A percentile compares a stretch with the other conserved stretches of the same genome.
phyloP scores from a whole-genome alignment of 2,113 vertebrate species.

The Trochalopteron elliotii region DNA sequence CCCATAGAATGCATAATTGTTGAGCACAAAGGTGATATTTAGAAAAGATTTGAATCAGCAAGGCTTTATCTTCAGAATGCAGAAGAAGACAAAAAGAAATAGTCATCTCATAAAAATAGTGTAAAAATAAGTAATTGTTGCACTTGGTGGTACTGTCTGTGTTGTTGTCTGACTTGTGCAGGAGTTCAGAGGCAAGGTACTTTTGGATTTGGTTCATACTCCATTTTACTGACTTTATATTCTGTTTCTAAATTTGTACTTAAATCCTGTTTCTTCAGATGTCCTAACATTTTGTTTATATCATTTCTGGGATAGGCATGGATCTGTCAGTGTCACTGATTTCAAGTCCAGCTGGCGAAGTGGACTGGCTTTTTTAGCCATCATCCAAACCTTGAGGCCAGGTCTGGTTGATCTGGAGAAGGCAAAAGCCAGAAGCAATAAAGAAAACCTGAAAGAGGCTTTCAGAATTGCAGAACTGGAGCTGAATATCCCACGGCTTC shows the following conservation, averaged over 20 bases:
- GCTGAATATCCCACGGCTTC: slow-evolving; percentile 85
- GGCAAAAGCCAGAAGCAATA: slow-evolving; percentile 82
- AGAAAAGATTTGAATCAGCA: not conserved
- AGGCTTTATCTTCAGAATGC: not conserved
- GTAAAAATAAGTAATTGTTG: not conserved
- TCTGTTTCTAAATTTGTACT: not conserved
- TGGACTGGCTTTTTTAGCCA: slow-evolving; percentile 88
- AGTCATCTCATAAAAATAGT: not conserved
- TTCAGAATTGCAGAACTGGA: slow-evolving; percentile 87
- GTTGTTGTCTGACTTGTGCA: not conserved
- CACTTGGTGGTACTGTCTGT: rapidly evolving
- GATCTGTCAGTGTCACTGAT: slow-evolving; percentile 85
- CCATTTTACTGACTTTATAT: not conserved
- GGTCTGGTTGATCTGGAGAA: slow-evolving; percentile 85
- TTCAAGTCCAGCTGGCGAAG: slow-evolving; percentile 94
- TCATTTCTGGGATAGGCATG: slow-evolving; percentile 66
- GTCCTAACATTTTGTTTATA: not conserved
- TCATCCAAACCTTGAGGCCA: slow-evolving; percentile 85
- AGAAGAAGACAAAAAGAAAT: not conserved
- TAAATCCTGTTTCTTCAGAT: not conserved
- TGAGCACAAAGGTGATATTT: not conserved
- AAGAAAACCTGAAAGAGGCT: slow-evolving; percentile 90
- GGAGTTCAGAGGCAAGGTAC: not conserved
- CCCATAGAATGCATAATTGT: not conserved
- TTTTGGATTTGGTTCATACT: not conserved